Evolutionary conservation across 2,797 vertebrate species (phyloP).

Genomic region (Spinus pinus): DNA sequence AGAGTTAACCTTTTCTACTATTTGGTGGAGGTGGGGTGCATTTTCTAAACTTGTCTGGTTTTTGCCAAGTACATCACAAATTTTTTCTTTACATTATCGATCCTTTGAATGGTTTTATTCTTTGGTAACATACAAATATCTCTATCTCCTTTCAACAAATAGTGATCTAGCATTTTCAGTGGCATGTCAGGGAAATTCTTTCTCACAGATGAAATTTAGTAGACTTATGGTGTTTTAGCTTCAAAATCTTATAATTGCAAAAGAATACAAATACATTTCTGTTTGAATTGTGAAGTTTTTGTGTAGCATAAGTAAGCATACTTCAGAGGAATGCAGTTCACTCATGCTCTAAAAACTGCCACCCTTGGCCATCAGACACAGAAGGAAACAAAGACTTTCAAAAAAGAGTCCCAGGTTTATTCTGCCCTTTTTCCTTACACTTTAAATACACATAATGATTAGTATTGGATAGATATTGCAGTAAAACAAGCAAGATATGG

Average conservation of each 20-base stretch:
- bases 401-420: not conserved
- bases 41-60: not conserved
- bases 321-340: not conserved
- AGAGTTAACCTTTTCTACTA: not conserved
- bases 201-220: not conserved
- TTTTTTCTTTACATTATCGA: not conserved
- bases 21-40: rapidly evolving
- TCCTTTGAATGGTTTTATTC: not conserved
- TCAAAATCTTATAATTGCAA: not conserved
- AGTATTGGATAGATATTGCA: not conserved
- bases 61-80: not conserved
- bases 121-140: not conserved
- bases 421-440: not conserved
- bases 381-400: not conserved
- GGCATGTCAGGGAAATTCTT: not conserved
- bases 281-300: not conserved
- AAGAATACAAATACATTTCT: not conserved
- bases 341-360: not conserved
- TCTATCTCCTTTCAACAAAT: not conserved
- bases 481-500: not conserved
- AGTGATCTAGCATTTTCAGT: not conserved
- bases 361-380: not conserved
- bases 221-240: not conserved
- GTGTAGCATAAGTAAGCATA: not conserved
- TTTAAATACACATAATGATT: not conserved